Conservation (phyloP, 2,888 invertebrate genomes). For the Sceliomorpha sp. region DNA sequence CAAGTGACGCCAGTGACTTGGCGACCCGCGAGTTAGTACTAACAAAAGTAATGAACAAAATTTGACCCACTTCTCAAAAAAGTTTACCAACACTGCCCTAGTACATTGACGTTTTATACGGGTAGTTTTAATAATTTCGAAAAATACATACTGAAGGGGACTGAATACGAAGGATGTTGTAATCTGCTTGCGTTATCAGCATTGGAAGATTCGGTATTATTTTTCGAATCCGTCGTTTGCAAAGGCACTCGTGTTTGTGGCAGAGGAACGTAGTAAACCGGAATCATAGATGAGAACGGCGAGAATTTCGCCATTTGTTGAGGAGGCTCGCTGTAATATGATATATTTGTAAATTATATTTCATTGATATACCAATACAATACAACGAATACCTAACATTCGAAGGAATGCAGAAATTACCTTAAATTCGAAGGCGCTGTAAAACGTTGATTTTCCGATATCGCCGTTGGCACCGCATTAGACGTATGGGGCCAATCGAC, state of each 20-base stretch:
- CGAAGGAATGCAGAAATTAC: conserved; percentile 7
- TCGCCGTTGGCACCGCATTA: neutral
- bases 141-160: no score
- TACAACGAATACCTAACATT: neutral
- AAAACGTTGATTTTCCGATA: conserved; percentile 61
- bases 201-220: conserved; percentile 35
- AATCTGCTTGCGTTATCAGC: neutral
- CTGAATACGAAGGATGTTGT: conserved; percentile 30
- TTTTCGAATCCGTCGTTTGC: conserved; percentile 36
- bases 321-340: conserved; percentile 59
- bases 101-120: no score
- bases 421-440: conserved; percentile 68
- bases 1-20: no score
- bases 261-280: conserved; percentile 83
- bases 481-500: neutral
- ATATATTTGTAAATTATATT: neutral
- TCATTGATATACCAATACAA: neutral
- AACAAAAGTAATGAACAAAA: no score
- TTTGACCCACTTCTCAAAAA: no score
- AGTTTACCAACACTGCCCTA: no score
- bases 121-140: no score
- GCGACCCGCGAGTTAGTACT: no score
- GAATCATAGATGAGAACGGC: conserved; percentile 71
- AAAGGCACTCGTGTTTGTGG: conserved; percentile 70
- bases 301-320: conserved; percentile 77